Conservation (phyloP, 2,113 vertebrate genomes). For the Procavia capensis region DNA sequence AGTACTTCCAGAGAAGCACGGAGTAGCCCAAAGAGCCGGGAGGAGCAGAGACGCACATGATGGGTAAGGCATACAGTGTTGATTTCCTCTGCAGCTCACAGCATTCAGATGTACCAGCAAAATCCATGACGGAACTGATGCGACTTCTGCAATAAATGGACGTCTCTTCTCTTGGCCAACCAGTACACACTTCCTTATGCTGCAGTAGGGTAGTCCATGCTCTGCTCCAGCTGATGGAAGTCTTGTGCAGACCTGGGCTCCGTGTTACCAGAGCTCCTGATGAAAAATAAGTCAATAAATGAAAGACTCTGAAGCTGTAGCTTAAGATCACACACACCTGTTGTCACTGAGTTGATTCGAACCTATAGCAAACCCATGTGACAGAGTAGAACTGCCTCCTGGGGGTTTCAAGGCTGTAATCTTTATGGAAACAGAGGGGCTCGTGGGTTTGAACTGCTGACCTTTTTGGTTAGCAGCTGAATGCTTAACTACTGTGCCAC, state of each 20-base stretch:
- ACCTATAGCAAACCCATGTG: neutral
- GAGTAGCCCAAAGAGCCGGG: rapidly evolving
- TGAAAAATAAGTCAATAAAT: neutral
- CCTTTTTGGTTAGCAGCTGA: neutral
- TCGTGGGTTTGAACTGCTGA: neutral
- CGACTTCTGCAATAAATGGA: neutral
- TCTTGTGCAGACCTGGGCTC: neutral
- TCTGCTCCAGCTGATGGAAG: neutral
- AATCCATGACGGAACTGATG: neutral
- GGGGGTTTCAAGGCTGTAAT: neutral
- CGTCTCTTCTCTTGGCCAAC: neutral
- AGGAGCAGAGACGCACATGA: neutral
- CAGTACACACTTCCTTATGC: no score
- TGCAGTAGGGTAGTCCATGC: neutral
- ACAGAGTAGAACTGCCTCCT: neutral
- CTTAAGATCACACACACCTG: neutral
- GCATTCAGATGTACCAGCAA: no score
- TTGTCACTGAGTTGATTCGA: neutral
- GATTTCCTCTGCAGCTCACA: neutral
- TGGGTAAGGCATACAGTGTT: rapidly evolving
- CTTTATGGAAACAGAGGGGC: neutral
- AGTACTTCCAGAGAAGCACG: neutral
- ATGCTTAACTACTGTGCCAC: neutral
- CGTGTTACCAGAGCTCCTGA: neutral
- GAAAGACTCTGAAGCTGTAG: neutral